Evolutionary conservation across 2,797 vertebrate species (phyloP).

Genomic region (Sphenodon punctatus): DNA sequence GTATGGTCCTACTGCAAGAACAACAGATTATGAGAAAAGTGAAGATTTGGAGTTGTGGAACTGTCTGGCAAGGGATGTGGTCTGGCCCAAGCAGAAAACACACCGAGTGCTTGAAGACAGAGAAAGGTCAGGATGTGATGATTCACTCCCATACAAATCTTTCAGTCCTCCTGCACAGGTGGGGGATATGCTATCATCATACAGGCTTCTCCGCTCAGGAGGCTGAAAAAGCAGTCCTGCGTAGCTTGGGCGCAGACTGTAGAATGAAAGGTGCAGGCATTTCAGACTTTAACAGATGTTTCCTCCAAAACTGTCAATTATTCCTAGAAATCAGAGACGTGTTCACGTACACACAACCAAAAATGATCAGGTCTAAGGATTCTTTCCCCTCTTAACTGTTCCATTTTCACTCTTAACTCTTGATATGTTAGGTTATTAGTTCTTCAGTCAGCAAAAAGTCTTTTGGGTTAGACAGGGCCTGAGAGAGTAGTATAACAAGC

Average conservation of each 20-base stretch:
- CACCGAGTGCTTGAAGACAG: fast-evolving
- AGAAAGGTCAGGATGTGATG: not conserved
- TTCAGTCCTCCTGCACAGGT: not conserved
- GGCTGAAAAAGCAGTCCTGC: not conserved
- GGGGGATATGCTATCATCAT: not conserved
- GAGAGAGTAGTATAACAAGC: not conserved
- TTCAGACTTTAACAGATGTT: not conserved
- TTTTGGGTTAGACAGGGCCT: not conserved
- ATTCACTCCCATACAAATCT: not conserved
- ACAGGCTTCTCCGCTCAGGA: not conserved
- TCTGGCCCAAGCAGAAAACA: not conserved
- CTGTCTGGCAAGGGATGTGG: no score
- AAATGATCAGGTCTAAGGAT: not conserved
- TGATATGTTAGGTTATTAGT: not conserved
- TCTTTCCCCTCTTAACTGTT: not conserved
- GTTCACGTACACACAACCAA: not conserved
- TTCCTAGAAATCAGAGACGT: not conserved
- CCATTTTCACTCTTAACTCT: not conserved
- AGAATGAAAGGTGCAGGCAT: no score
- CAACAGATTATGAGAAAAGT: no score
- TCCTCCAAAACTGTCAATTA: not conserved
- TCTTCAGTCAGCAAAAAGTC: not conserved
- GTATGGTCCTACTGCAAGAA: no score
- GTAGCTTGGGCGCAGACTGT: no score
- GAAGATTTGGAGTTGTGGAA: no score